A percentile compares a stretch with the other conserved stretches of the same genome.
These are phyloP conservation scores for Percina caprodes DNA, from an alignment of 2,113 vertebrate species.

Conservation along the genomic window DNA sequence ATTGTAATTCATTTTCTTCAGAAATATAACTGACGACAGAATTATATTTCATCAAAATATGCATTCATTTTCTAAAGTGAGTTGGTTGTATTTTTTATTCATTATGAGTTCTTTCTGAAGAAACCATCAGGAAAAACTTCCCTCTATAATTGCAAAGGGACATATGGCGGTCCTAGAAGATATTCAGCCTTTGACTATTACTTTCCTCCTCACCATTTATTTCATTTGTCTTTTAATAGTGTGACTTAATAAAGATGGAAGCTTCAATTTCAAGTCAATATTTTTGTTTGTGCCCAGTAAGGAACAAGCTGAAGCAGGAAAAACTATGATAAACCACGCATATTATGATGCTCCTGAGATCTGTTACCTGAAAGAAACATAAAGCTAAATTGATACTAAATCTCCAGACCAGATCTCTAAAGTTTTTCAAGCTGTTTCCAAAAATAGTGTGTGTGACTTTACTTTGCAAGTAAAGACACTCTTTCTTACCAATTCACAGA, in stretches of 20 bases:
- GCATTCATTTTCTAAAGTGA: constrained; percentile 42
- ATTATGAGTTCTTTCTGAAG: constrained; percentile 26
- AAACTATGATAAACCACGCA: not conserved
- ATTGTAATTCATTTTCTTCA: constrained; percentile 31
- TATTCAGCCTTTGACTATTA: constrained; percentile 13
- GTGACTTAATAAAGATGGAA: constrained; percentile 35
- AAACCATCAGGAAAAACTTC: constrained; percentile 27
- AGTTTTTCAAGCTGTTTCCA: not conserved
- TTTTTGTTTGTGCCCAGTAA: not conserved
- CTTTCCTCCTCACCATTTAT: constrained; percentile 21
- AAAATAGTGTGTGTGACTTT: not conserved
- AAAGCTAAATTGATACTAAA: not conserved
- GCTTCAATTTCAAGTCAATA: constrained; percentile 39
- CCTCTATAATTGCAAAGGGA: constrained; percentile 47
- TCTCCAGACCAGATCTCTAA: not conserved
- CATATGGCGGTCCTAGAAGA: constrained; percentile 17
- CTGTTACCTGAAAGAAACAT: not conserved
- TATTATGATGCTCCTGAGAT: not conserved
- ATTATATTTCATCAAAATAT: constrained; percentile 18
- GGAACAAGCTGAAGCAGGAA: not conserved
- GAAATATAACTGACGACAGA: constrained; percentile 50
- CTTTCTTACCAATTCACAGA: not conserved
- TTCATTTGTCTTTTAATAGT: constrained; percentile 54
- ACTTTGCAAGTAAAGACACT: not conserved
- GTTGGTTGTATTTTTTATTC: constrained; percentile 35